Evolutionary conservation across 1,140 invertebrate species (phyloP).

Genomic region (Agrilus planipennis): DNA sequence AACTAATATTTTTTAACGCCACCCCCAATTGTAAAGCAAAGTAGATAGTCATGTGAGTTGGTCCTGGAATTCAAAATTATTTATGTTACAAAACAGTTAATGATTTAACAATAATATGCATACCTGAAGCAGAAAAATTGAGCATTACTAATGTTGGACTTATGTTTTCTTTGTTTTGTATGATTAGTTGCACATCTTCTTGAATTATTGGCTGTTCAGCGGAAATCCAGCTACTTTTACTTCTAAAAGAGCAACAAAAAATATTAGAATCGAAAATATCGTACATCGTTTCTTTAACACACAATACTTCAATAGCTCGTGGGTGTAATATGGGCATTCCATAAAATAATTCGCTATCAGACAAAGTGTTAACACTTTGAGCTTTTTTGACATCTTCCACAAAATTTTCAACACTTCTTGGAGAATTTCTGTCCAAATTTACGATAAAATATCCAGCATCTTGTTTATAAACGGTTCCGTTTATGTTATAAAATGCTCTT

Average conservation of each 20-base stretch:
- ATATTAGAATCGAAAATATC: background rate
- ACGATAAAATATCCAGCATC: constrained; percentile 46
- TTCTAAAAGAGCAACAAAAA: constrained; percentile 15
- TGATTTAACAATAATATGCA: background rate
- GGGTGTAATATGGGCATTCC: constrained; percentile 43
- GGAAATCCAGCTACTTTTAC: constrained; percentile 28
- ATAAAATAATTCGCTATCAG: constrained; percentile 38
- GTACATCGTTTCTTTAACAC: constrained; percentile 14
- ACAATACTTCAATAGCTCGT: constrained; percentile 36
- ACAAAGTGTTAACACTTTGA: constrained; percentile 30
- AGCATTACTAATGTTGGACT: constrained; percentile 11
- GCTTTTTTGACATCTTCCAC: constrained; percentile 32
- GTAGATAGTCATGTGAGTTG: constrained; percentile 24
- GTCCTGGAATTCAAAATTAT: constrained; percentile 17
- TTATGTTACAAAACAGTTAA: background rate
- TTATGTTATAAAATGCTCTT: constrained; percentile 36
- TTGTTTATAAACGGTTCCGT: constrained; percentile 26
- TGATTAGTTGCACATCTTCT: constrained; percentile 18
- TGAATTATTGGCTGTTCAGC: constrained; percentile 23
- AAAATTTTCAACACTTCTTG: constrained; percentile 30
- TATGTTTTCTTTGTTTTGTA: constrained; percentile 13
- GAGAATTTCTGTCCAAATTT: constrained; percentile 41
- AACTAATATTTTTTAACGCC: constrained; percentile 23
- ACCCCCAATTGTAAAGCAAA: constrained; percentile 22
- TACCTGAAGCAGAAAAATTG: constrained; percentile 21